Evolutionary conservation across 2,888 invertebrate genomes (phyloP).

Genomic region (Amblyjoppa fuscipennis): DNA sequence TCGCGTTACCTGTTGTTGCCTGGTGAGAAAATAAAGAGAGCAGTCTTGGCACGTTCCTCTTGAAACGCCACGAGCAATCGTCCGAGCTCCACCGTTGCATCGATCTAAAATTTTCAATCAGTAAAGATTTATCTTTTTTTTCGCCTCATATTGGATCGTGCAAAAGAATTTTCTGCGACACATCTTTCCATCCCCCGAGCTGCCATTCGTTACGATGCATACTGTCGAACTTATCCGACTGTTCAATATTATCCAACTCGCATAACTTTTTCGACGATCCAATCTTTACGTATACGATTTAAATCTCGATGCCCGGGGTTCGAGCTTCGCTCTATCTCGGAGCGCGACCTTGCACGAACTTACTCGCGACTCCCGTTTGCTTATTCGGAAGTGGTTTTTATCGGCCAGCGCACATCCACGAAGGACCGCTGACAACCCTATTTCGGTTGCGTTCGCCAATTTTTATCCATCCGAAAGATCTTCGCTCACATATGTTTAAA

Average conservation of each 20-base stretch:
- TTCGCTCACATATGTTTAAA: neutral
- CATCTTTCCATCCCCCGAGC: neutral
- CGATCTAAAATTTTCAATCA: constrained; percentile 50
- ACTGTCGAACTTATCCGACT: neutral
- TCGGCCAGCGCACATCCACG: neutral
- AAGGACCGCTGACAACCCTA: neutral
- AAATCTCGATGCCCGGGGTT: neutral
- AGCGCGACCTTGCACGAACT: neutral
- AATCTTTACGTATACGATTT: constrained; percentile 19
- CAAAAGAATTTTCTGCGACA: neutral
- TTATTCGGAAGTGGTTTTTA: neutral
- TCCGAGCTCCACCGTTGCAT: constrained; percentile 84
- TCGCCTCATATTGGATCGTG: too few relatives aligned
- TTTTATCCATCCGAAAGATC: neutral
- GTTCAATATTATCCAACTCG: neutral
- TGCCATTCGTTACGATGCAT: neutral
- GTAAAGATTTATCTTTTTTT: neutral
- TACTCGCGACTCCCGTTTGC: neutral
- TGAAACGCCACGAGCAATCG: constrained; percentile 86
- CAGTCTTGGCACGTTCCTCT: constrained; percentile 84
- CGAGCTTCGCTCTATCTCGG: neutral
- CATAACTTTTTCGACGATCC: neutral
- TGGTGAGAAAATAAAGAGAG: constrained; percentile 78
- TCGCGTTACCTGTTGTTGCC: constrained; percentile 73
- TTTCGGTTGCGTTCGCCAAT: neutral